phyloP scores from a whole-genome alignment of 2,888 invertebrate genomes.

The Drosophila kanekoi region DNA sequence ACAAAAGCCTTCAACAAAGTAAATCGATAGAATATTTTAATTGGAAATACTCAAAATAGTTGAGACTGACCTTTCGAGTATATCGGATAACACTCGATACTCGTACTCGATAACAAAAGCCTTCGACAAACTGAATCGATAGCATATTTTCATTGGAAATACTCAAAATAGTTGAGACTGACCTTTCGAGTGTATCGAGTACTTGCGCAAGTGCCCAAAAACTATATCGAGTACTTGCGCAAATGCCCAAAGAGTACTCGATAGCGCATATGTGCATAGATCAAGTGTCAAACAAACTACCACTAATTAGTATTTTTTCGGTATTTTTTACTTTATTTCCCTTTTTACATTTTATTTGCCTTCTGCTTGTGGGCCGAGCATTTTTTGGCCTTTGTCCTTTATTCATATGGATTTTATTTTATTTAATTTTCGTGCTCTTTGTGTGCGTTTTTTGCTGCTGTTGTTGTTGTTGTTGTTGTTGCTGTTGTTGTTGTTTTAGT shows the following conservation, averaged over 20 bases:
- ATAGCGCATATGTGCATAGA: background rate
- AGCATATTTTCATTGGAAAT: too few species aligned
- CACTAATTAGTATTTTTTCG: too few species aligned
- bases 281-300: too few species aligned
- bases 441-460: too few species aligned
- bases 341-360: background rate
- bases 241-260: background rate
- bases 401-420: slow-evolving; percentile 68
- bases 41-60: too few species aligned
- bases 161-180: too few species aligned
- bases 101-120: background rate
- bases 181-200: too few species aligned
- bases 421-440: slow-evolving; percentile 65
- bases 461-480: slow-evolving; percentile 11
- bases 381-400: slow-evolving; percentile 24
- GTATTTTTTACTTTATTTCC: background rate
- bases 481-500: slow-evolving; percentile 35
- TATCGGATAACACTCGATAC: too few species aligned
- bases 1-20: background rate
- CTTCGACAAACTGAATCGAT: background rate
- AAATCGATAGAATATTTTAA: too few species aligned
- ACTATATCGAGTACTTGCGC: background rate
- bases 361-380: slow-evolving; percentile 15
- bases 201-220: too few species aligned
- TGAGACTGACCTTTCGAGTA: too few species aligned